Conservation (phyloP, 2,888 invertebrate genomes). For the Ornithoptera alexandrae region DNA sequence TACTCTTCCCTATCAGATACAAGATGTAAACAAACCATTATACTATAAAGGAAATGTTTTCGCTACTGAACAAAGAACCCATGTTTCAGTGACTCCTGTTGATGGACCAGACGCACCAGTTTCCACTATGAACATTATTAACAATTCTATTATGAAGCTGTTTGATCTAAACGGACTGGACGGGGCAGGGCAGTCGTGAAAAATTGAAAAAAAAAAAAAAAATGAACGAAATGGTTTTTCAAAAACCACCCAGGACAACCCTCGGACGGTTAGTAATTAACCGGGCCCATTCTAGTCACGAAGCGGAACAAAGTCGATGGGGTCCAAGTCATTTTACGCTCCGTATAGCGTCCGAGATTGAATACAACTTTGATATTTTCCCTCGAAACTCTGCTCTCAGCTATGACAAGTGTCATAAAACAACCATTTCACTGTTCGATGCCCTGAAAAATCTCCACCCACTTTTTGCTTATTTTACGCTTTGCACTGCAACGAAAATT, state of each 20-base stretch:
- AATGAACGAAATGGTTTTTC: constrained; percentile 15
- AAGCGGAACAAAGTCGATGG: constrained; percentile 31
- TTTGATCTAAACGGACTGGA: constrained; percentile 12
- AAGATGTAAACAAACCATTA: too few relatives aligned
- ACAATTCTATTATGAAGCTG: constrained; percentile 18
- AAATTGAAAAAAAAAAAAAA: constrained; percentile 27
- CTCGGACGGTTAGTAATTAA: constrained; percentile 31
- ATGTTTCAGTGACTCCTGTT: neutral
- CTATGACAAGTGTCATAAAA: constrained; percentile 44
- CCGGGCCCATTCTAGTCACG: constrained; percentile 32
- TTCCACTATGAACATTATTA: constrained; percentile 2
- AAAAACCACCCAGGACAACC: constrained; percentile 24
- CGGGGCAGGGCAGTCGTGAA: constrained; percentile 16
- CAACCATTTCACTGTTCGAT: constrained; percentile 42
- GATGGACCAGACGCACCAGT: neutral
- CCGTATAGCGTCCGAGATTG: constrained; percentile 42
- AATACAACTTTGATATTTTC: constrained; percentile 49
- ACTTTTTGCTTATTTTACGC: constrained; percentile 23
- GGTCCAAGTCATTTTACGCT: constrained; percentile 44
- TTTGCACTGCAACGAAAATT: neutral
- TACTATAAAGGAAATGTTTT: neutral
- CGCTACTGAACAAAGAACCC: neutral
- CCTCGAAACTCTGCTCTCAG: constrained; percentile 30
- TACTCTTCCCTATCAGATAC: too few relatives aligned
- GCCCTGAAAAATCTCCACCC: constrained; percentile 37